phyloP scores from a whole-genome alignment of 1,140 invertebrate genomes.

The Leptinotarsa defecta region DNA sequence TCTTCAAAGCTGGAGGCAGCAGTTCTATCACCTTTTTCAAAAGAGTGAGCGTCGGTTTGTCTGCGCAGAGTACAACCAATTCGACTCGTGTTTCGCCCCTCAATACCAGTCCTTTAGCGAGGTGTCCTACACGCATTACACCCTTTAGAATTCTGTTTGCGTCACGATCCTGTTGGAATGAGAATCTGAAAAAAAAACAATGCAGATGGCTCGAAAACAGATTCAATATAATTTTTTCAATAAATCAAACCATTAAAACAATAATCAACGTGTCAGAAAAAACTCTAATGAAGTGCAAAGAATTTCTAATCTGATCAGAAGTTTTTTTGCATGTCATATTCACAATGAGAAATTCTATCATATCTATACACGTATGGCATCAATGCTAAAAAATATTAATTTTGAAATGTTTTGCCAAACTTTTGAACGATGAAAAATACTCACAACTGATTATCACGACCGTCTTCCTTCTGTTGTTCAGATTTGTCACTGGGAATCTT shows the following conservation, averaged over 20 bases:
- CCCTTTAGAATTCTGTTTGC: constrained; percentile 82
- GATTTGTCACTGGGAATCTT: constrained; percentile 51
- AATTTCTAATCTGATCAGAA: no score
- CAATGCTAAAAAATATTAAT: no score
- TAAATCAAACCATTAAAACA: neutral
- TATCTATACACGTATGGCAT: no score
- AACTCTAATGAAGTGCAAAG: no score
- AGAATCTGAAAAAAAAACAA: constrained; percentile 58
- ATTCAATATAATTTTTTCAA: neutral
- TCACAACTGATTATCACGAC: constrained; percentile 76
- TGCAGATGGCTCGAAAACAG: neutral
- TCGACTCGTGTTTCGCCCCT: constrained; percentile 88
- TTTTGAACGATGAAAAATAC: constrained; percentile 42
- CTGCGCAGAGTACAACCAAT: constrained; percentile 91
- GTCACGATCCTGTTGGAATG: constrained; percentile 77
- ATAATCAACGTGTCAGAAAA: no score
- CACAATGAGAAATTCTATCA: no score
- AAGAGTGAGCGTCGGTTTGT: constrained; percentile 89
- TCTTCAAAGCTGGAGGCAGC: constrained; percentile 77
- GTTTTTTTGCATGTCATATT: no score
- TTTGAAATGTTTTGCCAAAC: no score
- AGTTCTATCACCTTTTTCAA: constrained; percentile 84
- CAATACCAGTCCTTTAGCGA: constrained; percentile 91
- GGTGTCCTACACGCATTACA: constrained; percentile 93
- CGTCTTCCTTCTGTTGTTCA: constrained; percentile 70